Percentiles rank a stretch among this genome's conserved stretches.
Evolutionary conservation across 2,113 vertebrate genomes (phyloP).

Genomic region (Paramormyrops kingsleyae): DNA sequence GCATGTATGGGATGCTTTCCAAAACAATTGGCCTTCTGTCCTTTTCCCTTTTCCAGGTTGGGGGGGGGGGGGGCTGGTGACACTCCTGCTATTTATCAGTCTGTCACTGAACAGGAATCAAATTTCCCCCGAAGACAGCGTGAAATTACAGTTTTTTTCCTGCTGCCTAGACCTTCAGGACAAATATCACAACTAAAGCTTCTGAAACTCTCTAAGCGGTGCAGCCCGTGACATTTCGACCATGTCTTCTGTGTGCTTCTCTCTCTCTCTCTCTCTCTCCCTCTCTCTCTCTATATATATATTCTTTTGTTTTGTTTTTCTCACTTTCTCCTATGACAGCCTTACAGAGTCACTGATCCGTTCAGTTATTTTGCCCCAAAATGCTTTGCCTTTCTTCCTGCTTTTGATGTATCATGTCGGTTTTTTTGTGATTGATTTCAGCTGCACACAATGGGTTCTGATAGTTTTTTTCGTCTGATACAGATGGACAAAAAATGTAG

Average conservation of each 20-base stretch:
- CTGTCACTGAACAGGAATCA: slow-evolving; percentile 68
- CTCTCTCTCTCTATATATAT: not conserved
- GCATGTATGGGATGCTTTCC: not conserved
- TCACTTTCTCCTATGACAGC: slow-evolving; percentile 44
- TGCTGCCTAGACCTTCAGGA: slow-evolving; percentile 57
- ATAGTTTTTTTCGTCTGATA: slow-evolving; percentile 16
- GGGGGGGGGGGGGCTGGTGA: slow-evolving; percentile 53
- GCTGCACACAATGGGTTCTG: not conserved
- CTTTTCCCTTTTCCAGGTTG: slow-evolving; percentile 53
- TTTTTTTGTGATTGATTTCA: slow-evolving; percentile 57
- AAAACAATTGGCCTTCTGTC: slow-evolving; percentile 21
- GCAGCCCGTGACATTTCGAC: slow-evolving; percentile 66
- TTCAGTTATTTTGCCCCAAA: slow-evolving; percentile 58
- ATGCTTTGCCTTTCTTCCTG: slow-evolving; percentile 49
- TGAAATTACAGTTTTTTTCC: slow-evolving; percentile 67
- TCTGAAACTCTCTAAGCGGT: slow-evolving; percentile 64
- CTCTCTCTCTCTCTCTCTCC: too few species aligned
- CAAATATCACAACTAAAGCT: slow-evolving; percentile 71
- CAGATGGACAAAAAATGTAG: not conserved
- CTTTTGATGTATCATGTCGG: slow-evolving; percentile 52
- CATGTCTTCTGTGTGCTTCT: slow-evolving; percentile 50
- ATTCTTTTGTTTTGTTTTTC: slow-evolving; percentile 5
- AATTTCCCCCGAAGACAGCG: slow-evolving; percentile 70
- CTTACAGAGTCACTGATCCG: slow-evolving; percentile 60
- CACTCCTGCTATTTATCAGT: slow-evolving; percentile 68